Evolutionary conservation across 1,140 invertebrate species (phyloP).

Genomic region (Drosophila auraria): DNA sequence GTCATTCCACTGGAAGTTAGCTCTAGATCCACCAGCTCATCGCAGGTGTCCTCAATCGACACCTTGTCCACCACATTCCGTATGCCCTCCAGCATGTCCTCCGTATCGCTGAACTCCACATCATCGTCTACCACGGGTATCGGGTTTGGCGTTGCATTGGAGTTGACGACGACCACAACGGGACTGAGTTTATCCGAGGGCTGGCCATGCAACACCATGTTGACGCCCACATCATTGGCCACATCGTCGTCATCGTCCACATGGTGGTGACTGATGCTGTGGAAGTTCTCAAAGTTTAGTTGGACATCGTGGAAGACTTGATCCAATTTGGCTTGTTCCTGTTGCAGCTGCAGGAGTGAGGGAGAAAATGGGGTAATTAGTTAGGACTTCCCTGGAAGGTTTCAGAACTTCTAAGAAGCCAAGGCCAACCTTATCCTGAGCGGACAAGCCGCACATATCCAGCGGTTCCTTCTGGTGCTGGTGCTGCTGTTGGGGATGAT

Average conservation of each 20-base stretch:
- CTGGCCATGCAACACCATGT: conserved; percentile 68
- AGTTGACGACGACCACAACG: conserved; percentile 20
- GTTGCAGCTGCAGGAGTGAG: conserved; percentile 42
- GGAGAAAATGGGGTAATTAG: no score
- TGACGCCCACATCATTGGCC: conserved; percentile 58
- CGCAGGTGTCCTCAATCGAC: conserved; percentile 79
- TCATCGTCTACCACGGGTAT: conserved; percentile 72
- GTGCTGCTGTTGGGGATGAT: conserved; percentile 22
- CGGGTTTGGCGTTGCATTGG: conserved; percentile 18
- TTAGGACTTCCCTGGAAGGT: no score
- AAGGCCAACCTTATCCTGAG: conserved; percentile 57
- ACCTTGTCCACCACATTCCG: conserved; percentile 88
- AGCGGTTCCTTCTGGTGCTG: conserved; percentile 65
- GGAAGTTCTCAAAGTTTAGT: conserved; percentile 77
- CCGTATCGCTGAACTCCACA: conserved; percentile 91
- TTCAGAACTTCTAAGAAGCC: background rate
- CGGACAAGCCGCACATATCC: conserved; percentile 63
- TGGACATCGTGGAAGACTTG: conserved; percentile 80
- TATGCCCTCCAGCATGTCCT: conserved; percentile 93
- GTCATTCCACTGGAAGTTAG: conserved; percentile 71
- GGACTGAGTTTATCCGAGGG: conserved; percentile 42
- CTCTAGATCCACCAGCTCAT: conserved; percentile 76
- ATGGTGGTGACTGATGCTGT: conserved; percentile 57
- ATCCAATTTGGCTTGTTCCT: conserved; percentile 83
- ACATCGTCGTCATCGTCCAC: conserved; percentile 40